Evolutionary conservation across 2,888 invertebrate genomes (phyloP).

Genomic region (Sarcophaga rosellei): DNA sequence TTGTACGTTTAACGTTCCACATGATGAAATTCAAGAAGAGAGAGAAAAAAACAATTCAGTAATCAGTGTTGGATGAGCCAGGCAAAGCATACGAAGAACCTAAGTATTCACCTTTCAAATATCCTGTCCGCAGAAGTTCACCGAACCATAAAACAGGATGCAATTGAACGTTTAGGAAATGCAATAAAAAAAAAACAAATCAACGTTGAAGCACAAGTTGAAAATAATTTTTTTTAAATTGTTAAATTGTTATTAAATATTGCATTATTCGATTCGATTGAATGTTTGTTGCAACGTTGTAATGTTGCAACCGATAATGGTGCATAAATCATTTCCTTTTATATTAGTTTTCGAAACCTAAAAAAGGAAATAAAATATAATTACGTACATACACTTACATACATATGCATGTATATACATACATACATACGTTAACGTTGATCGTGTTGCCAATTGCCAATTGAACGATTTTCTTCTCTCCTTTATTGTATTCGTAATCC

Average conservation of each 20-base stretch:
- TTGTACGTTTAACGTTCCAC: constrained; percentile 50
- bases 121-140: constrained; percentile 58
- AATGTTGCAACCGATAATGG: not conserved
- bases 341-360: not conserved
- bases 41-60: not conserved
- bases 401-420: too few relatives aligned
- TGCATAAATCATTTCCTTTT: constrained; percentile 43
- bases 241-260: constrained; percentile 44
- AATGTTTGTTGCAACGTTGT: constrained; percentile 14
- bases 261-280: constrained; percentile 35
- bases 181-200: not conserved
- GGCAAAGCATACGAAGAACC: not conserved
- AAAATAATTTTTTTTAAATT: constrained; percentile 19
- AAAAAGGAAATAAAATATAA: constrained; percentile 46
- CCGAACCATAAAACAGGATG: constrained; percentile 68
- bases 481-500: not conserved
- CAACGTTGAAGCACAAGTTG: not conserved
- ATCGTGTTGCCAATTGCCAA: too few relatives aligned
- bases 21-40: constrained; percentile 45
- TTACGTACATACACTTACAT: not conserved
- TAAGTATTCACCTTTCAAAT: not conserved
- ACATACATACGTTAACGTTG: too few relatives aligned
- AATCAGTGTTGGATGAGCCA: constrained; percentile 48
- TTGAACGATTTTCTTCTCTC: too few relatives aligned
- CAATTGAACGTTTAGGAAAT: constrained; percentile 56